Percentiles rank a stretch among this genome's conserved stretches.
These are phyloP conservation scores for Dryadula phaetusa DNA, from an alignment of 2,888 invertebrate species.

Conservation along the genomic window DNA sequence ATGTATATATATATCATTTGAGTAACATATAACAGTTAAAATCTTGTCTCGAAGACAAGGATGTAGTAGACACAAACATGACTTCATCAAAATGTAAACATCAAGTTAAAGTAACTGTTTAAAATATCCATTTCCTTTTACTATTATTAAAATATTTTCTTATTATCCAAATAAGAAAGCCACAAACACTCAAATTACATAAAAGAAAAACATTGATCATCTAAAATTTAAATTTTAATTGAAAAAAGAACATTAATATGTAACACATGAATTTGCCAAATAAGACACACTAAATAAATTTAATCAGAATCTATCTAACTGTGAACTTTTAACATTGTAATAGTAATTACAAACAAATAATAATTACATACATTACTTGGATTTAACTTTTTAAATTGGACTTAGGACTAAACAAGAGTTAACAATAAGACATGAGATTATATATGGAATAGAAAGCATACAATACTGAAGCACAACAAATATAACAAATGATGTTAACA, in stretches of 20 bases:
- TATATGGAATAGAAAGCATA: conserved; percentile 12
- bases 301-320: background rate
- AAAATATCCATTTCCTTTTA: background rate
- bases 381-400: background rate
- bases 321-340: background rate
- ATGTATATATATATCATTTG: no score
- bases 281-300: background rate
- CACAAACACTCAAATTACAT: background rate
- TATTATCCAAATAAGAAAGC: no score
- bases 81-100: background rate
- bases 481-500: conserved; percentile 7
- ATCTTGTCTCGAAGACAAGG: background rate
- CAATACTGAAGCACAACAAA: conserved; percentile 6
- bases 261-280: background rate
- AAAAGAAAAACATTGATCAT: conserved; percentile 3
- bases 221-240: conserved; percentile 15
- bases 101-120: background rate
- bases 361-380: background rate
- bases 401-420: conserved; percentile 12
- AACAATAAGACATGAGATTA: conserved; percentile 4
- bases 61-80: background rate
- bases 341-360: no score
- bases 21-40: background rate
- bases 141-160: background rate
- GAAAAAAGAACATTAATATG: background rate